Base-by-base conservation (phyloP, 2,888 invertebrate species). In the Lacanobia wlatinum region DNA sequence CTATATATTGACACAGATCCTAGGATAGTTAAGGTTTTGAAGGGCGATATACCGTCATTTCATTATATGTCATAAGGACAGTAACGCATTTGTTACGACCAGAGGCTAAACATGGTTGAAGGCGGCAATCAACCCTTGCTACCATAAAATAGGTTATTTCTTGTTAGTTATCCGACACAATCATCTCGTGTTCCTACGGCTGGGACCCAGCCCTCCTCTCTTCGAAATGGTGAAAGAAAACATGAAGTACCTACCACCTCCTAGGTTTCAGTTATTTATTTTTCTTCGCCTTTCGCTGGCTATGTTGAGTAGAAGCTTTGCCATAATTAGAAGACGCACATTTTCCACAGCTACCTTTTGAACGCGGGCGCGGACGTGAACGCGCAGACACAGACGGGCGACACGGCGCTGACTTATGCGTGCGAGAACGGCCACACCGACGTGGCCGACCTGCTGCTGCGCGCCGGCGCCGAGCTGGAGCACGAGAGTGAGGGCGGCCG, bases 361-460 rank as follows among this genome's bases (percentile, higher is more conserved):
- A 98, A 98, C 92, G 97, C 98, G 85, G 97, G 98, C 87, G 99
- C 99, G 69, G 98, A 98, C 95, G 99, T 99, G 73, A 98, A 99
- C 94, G 99, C 99, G 28, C 98, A 98, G 95, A 99, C 99, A 50
- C 98, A 98, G 93, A 99, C 99, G 55, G 98, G 98, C 76, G 99
- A 99, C 94, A 99, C 99, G 74, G 99, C 99, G 68, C 96, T 99
- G 76, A 99, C 99, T 72, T 99, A 99, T 96, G 99, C 99, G 68
- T 99, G 99, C 95, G 99, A 99, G 96, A 99, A 99, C 96, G 99
- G 99, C 0, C 99, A 99, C 96, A 99, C 99, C 1, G 99, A 99
- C 96, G 99, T 99, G 38, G 99, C 99, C 34, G 99, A 99, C 94
- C 97, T 99, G 77, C 97, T 99, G 73, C 96, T 99, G 83, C 98